Evolutionary conservation across 2,888 invertebrate genomes (phyloP).

Genomic region (Merodon equestris): DNA sequence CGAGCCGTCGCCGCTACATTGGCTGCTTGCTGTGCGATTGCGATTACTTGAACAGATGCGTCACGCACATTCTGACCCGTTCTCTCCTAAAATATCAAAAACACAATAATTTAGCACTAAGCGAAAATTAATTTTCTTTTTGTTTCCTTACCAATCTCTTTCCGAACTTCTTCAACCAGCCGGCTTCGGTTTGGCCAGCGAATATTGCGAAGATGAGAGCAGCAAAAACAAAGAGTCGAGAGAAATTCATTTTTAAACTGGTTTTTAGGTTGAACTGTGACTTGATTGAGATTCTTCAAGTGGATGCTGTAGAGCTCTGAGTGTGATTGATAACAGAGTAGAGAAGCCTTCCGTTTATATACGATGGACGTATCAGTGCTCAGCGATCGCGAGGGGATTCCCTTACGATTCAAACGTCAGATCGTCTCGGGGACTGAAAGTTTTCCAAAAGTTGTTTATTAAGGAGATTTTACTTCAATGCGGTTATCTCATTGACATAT

Average conservation of each 20-base stretch:
- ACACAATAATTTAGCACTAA: too few species aligned
- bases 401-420: too few species aligned
- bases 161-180: constrained; percentile 74
- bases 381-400: too few species aligned
- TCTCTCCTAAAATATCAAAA: constrained; percentile 70
- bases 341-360: constrained; percentile 1
- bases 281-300: background rate
- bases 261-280: background rate
- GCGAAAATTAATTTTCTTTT: background rate
- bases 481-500: too few species aligned
- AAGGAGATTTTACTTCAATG: too few species aligned
- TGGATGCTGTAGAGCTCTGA: constrained; percentile 6
- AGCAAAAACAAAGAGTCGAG: constrained; percentile 70
- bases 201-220: constrained; percentile 72
- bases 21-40: constrained; percentile 73
- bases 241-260: constrained; percentile 71
- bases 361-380: background rate
- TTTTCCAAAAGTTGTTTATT: too few species aligned
- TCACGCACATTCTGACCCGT: constrained; percentile 73
- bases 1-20: constrained; percentile 73
- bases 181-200: constrained; percentile 73
- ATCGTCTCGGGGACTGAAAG: too few species aligned
- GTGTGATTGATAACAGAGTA: constrained; percentile 4
- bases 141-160: constrained; percentile 72
- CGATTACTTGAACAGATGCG: constrained; percentile 72